Conservation (phyloP, 2,113 vertebrate species). For the Buteo buteo region DNA sequence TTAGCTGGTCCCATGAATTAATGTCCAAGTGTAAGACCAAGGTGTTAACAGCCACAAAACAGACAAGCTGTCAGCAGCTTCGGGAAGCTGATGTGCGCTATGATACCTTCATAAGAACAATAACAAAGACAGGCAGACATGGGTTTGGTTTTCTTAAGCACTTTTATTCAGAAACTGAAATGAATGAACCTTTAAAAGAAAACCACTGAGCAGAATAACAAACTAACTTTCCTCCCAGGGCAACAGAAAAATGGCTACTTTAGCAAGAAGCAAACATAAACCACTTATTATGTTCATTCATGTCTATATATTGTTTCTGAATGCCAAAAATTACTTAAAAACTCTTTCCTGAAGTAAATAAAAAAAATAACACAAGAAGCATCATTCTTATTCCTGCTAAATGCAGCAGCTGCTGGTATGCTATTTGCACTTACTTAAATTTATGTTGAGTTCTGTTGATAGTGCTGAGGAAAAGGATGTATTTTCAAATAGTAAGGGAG, state of each 20-base stretch:
- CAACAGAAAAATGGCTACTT: not conserved
- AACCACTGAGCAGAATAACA: not conserved
- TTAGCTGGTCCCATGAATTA: not conserved
- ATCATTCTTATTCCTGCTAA: not conserved
- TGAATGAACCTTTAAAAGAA: not conserved
- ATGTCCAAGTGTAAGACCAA: not conserved
- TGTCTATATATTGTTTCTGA: not conserved
- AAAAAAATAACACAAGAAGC: not conserved
- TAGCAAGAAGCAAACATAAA: not conserved
- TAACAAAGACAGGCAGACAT: not conserved
- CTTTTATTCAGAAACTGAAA: not conserved
- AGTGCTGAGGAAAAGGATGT: not conserved
- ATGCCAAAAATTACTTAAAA: slow-evolving; percentile 7
- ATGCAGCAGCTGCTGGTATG: not conserved
- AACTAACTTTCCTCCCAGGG: not conserved
- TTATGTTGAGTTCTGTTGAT: not conserved
- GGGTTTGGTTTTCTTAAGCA: not conserved
- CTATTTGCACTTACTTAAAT: not conserved
- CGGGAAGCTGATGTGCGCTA: not conserved
- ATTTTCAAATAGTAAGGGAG: not conserved
- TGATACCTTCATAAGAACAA: not conserved
- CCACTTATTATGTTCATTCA: not conserved
- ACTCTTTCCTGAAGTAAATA: not conserved
- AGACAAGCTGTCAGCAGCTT: not conserved
- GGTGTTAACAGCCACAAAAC: not conserved